Evolutionary conservation across 1,140 invertebrate species (phyloP), one percentile per base, ranked within the genome.

Genomic region (Leptoteleia sp.): DNA sequence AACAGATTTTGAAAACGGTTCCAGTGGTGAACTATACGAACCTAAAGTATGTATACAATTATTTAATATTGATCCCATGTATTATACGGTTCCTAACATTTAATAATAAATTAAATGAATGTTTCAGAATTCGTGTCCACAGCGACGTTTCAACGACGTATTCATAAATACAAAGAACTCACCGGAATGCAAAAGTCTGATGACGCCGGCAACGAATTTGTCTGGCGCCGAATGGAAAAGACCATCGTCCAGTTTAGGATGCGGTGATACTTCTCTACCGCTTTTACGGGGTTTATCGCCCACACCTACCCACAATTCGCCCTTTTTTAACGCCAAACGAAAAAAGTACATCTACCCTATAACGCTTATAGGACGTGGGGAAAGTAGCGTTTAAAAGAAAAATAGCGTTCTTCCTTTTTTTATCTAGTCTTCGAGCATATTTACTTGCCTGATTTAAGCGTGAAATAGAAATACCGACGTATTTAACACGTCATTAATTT

Each of bases 341-440:
- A 92, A 92, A 73, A 92, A 92, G 72, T 92, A 92, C 78, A 90
- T 92, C 47, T 92, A 91, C 82, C 91, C 92, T 4, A 89, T 90
- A 15, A 91, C 90, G 0, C 79, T 90, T 42, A 82, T 91, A 47
- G 88, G 88, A 40, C 90, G 88, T 37, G 91, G 90, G 3, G 91
- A 92, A 75, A 91, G 91, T 80, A 92, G 91, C 81, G 91, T 92
- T 57, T 92, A 87, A 11, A n/a, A n/a, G n/a, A n/a, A n/a, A n/a
- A n/a, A n/a, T n/a, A n/a, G n/a, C n/a, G n/a, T n/a, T n/a, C n/a
- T 9, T 67, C 55, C 7, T 45, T 42, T 12, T 13, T 29, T 59
- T 61, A 52, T 27, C 25, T 37, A 25, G 1, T 48, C 8, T 52
- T n/a, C n/a, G n/a, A n/a, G n/a, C n/a, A n/a, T n/a, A n/a, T n/a